These are phyloP conservation scores for Drosophila erecta DNA, from an alignment of 1,140 invertebrate genomes.

Conservation along the genomic window DNA sequence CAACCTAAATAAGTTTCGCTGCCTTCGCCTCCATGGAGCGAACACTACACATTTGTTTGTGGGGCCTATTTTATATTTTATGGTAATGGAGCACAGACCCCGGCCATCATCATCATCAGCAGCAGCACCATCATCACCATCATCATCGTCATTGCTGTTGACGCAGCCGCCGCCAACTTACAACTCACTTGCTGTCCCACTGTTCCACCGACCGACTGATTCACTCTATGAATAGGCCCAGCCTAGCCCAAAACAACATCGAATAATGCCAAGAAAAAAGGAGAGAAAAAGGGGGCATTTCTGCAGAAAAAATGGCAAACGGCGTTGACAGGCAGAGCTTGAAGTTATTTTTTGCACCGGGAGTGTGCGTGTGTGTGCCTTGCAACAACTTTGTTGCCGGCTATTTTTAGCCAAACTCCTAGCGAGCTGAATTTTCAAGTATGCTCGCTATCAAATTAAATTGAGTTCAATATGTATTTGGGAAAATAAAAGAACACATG, in stretches of 20 bases:
- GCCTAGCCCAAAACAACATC: conserved; percentile 41
- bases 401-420: conserved; percentile 26
- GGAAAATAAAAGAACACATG: neutral
- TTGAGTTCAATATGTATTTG: neutral
- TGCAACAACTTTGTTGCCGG: conserved; percentile 22
- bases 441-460: neutral
- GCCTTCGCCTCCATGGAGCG: conserved; percentile 40
- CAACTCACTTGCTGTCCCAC: conserved; percentile 38
- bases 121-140: conserved; percentile 4
- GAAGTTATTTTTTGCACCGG: conserved; percentile 9
- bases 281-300: conserved; percentile 3
- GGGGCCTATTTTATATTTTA: conserved; percentile 31
- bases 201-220: conserved; percentile 47
- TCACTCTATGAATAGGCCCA: conserved; percentile 62
- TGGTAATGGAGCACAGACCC: conserved; percentile 57
- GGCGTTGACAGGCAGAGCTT: conserved; percentile 41
- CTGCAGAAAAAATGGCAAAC: conserved; percentile 45
- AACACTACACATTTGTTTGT: conserved; percentile 33
- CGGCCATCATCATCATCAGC: conserved; percentile 16
- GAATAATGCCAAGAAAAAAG: conserved; percentile 32
- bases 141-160: neutral
- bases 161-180: conserved; percentile 14
- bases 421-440: conserved; percentile 3
- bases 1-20: conserved; percentile 75
- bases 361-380: conserved; percentile 15